Base-by-base conservation (phyloP, 2,113 vertebrate genomes). In the Rhabdornis inornatus region DNA sequence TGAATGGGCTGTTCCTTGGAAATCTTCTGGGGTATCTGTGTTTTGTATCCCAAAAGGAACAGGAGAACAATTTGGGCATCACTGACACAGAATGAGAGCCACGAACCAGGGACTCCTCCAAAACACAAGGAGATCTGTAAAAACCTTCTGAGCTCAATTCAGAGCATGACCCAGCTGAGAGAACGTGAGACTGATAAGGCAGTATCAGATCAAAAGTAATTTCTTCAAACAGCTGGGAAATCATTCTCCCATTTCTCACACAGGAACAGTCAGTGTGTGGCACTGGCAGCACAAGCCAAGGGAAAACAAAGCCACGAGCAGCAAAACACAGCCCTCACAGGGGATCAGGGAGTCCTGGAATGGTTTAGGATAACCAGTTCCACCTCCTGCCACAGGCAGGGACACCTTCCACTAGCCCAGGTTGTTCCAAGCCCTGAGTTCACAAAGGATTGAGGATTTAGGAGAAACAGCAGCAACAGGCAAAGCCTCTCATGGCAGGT, bases 31-130 rank as follows among this genome's bases (percentile, higher is more conserved):
- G 74, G 30, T 13, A 50, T 27, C 56, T 7, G 1, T n/a, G 59
- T 2, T 81, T 63, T 74, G 18, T 15, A 63, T 30, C 81, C 69
- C 81, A 70, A 75, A 76, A 83, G 24, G 68, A 66, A 50, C 15
- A 39, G 31, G 6, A 23, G 47, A 65, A 57, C 53, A 49, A 64
- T 37, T 5, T 21, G 52, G 77, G 77, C 47, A 84, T 19, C 47
- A 7, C 23, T 21, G n/a, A 39, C 1, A 22, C n/a, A 70, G 37
- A 45, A 40, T 0, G 1, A 77, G 31, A 91, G 11, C 13, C 16
- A 5, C 2, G 0, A 35, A 25, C 25, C 74, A 82, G 16, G 33
- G 47, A 39, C 45, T 2, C 59, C 44, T 24, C 74, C 31, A 9
- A 50, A 63, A 47, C 6, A 24, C 6, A 2, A 40, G 40, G 59